Base-by-base conservation (phyloP, 2,888 invertebrate species). In the Chloroclystis v-ata region DNA sequence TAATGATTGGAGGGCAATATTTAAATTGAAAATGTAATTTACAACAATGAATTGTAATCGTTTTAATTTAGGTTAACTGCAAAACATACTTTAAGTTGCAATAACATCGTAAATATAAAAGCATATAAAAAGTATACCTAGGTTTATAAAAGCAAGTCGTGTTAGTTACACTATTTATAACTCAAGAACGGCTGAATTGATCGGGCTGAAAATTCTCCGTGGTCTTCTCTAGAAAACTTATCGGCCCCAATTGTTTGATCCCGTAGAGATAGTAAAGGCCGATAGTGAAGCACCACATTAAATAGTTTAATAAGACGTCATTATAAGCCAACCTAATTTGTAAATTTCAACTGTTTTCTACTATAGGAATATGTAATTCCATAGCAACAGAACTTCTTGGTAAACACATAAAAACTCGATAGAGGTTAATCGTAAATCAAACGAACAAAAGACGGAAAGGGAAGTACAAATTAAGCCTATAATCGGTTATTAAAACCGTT, bases 401-500 rank as follows among this genome's bases (percentile, higher is more conserved):
- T 70, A 73, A 77, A 72, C 69, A 71, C 64, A 61, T 43, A 65
- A 65, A 70, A 72, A 72, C 68, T 69, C 71, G 77, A 75, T 72
- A 70, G 74, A 67, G 64, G 69, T 63, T 14, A 70, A 66, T 76
- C 80, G 71, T 85, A 84, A 85, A 84, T 83, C 83, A 82, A 60
- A 61, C 58, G 75, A 84, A 85, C 83, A 84, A 84, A 83, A 78
- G 81, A 78, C 82, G 80, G 83, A 77, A 82, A 80, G 80, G 72
- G 69, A 75, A 79, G 78, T 79, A 82, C 83, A 83, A 85, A 84
- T 84, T 83, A 82, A 73, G 74, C 84, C 71, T 82, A 78, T 83
- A 82, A 82, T 83, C 73, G 78, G 58, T 68, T 64, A 72, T 74
- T 77, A 74, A 70, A 72, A 64, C 63, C 43, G 49, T 28, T 58